phyloP scores from a whole-genome alignment of 2,797 vertebrate species.

The Lepidocolaptes lacrymiger region DNA sequence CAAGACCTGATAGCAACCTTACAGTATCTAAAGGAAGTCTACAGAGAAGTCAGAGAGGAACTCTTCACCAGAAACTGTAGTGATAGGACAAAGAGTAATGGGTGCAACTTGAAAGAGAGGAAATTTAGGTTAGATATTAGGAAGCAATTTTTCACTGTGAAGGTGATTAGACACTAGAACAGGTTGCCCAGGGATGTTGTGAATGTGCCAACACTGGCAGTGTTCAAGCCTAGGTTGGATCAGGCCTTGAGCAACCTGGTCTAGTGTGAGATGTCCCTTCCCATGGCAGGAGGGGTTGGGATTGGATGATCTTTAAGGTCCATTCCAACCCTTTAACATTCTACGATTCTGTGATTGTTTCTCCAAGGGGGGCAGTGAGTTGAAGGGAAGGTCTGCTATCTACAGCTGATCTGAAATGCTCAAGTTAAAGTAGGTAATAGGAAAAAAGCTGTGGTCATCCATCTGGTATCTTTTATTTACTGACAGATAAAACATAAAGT shows the following conservation, averaged over 20 bases:
- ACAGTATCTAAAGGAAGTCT: neutral
- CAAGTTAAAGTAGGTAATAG: neutral
- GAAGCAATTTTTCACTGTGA: neutral
- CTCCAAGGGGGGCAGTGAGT: neutral
- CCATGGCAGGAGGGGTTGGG: too few relatives aligned
- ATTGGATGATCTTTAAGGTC: neutral
- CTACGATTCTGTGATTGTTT: neutral
- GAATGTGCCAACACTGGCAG: neutral
- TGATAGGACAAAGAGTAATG: neutral
- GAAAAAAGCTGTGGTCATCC: neutral
- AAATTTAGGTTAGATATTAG: neutral
- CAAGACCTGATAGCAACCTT: neutral
- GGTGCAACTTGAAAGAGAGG: neutral
- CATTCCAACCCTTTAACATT: neutral
- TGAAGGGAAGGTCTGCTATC: neutral
- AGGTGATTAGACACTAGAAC: neutral
- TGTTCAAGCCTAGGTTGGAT: neutral
- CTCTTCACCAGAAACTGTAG: neutral
- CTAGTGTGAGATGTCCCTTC: neutral
- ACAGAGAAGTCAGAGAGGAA: neutral
- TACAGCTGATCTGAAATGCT: neutral
- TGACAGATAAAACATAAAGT: neutral
- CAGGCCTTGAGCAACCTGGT: neutral
- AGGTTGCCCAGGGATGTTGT: neutral
- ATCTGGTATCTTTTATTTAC: neutral